Evolutionary conservation across 2,113 vertebrate species (phyloP).

Genomic region (Progne subis): DNA sequence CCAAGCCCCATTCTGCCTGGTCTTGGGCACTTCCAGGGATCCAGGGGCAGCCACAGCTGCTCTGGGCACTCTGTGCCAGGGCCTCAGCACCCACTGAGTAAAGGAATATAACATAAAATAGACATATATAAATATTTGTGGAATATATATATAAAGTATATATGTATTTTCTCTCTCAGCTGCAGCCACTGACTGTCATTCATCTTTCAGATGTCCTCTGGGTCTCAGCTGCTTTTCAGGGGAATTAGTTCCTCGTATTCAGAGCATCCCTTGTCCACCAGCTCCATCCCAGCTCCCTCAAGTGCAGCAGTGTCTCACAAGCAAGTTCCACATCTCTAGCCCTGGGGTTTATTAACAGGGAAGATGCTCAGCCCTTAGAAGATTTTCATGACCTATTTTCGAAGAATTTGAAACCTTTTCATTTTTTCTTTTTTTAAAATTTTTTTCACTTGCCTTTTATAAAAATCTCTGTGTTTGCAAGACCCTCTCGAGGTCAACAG

Average conservation of each 20-base stretch:
- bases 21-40: not conserved
- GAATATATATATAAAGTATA: not conserved
- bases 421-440: not conserved
- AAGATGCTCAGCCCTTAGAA: not conserved
- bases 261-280: not conserved
- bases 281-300: not conserved
- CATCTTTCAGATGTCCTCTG: not conserved
- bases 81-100: not conserved
- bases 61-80: not conserved
- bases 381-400: not conserved
- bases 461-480: not conserved
- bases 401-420: not conserved
- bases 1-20: not conserved
- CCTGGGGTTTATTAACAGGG: not conserved
- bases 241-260: fast-evolving
- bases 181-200: not conserved
- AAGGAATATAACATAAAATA: not conserved
- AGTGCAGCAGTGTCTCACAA: not conserved
- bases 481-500: not conserved
- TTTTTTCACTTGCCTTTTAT: not conserved
- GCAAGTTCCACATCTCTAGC: not conserved
- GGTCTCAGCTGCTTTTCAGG: not conserved
- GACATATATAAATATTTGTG: not conserved
- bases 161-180: not conserved
- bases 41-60: not conserved